These are phyloP conservation scores for Ophion costatus DNA, from an alignment of 2,888 invertebrate species.

Conservation along the genomic window DNA sequence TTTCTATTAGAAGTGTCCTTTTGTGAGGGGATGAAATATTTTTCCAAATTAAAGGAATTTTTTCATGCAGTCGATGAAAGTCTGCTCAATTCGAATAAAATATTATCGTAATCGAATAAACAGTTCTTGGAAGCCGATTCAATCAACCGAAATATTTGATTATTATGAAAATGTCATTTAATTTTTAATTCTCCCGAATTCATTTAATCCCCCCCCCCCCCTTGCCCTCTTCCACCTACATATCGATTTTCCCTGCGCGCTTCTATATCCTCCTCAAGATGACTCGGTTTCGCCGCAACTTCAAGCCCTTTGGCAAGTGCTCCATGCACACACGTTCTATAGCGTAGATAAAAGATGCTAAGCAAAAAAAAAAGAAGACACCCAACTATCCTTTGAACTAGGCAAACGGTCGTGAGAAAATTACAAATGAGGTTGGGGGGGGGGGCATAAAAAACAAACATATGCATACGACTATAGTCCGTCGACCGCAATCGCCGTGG, in stretches of 20 bases:
- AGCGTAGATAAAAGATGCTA: neutral
- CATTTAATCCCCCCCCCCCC: slow-evolving; percentile 11
- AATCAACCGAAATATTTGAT: too few relatives aligned
- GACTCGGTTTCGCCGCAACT: slow-evolving; percentile 27
- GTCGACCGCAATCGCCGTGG: too few relatives aligned
- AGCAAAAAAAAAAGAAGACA: slow-evolving; percentile 29
- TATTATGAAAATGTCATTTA: too few relatives aligned
- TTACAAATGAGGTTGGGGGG: slow-evolving; percentile 1
- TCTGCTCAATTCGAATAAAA: too few relatives aligned
- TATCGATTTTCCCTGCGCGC: slow-evolving; percentile 9
- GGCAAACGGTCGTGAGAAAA: slow-evolving; percentile 33
- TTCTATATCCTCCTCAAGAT: slow-evolving; percentile 44
- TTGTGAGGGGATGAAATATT: too few relatives aligned
- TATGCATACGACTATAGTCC: too few relatives aligned
- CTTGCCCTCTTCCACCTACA: slow-evolving; percentile 17
- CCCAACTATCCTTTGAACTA: slow-evolving; percentile 21
- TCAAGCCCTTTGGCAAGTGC: slow-evolving; percentile 50
- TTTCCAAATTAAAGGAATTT: too few relatives aligned
- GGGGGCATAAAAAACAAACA: too few relatives aligned
- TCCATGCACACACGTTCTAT: slow-evolving; percentile 4
- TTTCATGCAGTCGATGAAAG: too few relatives aligned
- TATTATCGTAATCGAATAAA: neutral
- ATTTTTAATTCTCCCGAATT: too few relatives aligned
- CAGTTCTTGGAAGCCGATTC: neutral
- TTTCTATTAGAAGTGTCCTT: too few relatives aligned